Evolutionary conservation across 2,113 vertebrate species (phyloP).

Genomic region (Hucho hucho): DNA sequence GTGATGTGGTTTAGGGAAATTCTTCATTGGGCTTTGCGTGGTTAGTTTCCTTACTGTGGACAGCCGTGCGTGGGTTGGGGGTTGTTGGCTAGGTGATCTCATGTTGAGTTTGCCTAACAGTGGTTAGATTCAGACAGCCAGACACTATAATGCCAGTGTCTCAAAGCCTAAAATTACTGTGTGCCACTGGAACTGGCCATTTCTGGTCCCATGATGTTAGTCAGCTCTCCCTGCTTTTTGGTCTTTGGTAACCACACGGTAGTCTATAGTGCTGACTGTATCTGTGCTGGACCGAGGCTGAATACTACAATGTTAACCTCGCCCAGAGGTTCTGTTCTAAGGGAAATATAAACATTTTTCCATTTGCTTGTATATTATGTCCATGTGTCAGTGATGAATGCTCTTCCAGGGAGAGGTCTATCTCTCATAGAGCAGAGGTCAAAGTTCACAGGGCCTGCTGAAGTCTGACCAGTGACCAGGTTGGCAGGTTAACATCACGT

Average conservation of each 20-base stretch:
- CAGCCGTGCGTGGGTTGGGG: conserved; percentile 53
- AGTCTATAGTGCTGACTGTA: conserved; percentile 53
- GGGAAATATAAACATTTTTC: conserved; percentile 66
- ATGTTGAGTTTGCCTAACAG: conserved; percentile 65
- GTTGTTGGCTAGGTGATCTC: conserved; percentile 63
- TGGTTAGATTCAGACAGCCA: conserved; percentile 69
- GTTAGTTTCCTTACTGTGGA: conserved; percentile 62
- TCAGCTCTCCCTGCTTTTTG: not conserved
- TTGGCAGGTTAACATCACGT: conserved; percentile 58
- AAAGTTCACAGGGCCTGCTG: conserved; percentile 39
- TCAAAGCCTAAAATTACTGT: conserved; percentile 69
- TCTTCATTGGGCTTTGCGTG: conserved; percentile 54
- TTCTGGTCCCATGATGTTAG: conserved; percentile 52
- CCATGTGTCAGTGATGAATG: conserved; percentile 67
- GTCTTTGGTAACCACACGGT: conserved; percentile 33
- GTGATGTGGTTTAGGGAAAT: conserved; percentile 67
- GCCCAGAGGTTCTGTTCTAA: conserved; percentile 53
- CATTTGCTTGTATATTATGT: conserved; percentile 57
- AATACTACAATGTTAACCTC: conserved; percentile 57
- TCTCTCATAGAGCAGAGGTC: conserved; percentile 54
- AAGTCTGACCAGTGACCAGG: conserved; percentile 55
- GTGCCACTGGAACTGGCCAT: conserved; percentile 68
- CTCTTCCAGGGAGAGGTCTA: conserved; percentile 46
- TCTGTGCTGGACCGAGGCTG: conserved; percentile 29
- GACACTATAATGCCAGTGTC: conserved; percentile 71